A percentile compares a stretch with the other conserved stretches of the same genome.
Evolutionary conservation across 2,113 vertebrate genomes (phyloP).

Genomic region (Ageneiosus marmoratus): DNA sequence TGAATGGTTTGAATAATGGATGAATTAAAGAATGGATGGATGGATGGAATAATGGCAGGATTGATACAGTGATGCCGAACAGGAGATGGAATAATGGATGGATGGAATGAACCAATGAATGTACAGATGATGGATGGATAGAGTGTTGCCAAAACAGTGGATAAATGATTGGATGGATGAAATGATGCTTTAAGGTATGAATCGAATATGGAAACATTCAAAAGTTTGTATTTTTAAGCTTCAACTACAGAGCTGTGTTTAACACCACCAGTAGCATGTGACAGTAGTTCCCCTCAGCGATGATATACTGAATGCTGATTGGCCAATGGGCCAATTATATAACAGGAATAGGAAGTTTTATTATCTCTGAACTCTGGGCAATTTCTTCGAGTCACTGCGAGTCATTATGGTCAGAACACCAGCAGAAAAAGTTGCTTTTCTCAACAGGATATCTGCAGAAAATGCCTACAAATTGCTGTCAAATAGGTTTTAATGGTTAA

Average conservation of each 20-base stretch:
- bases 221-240: neutral
- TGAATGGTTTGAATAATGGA: neutral
- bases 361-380: neutral
- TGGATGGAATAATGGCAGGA: neutral
- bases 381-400: neutral
- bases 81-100: neutral
- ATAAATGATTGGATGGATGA: neutral
- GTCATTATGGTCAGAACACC: neutral
- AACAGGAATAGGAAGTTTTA: neutral
- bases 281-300: neutral
- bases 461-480: conserved; percentile 22
- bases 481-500: conserved; percentile 2
- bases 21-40: neutral
- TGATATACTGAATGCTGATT: neutral
- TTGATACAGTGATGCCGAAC: no score
- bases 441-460: neutral
- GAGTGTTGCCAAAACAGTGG: neutral
- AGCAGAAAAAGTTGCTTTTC: neutral
- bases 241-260: neutral
- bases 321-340: neutral
- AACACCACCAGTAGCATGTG: neutral
- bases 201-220: neutral
- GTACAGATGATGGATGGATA: neutral
- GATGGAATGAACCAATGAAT: neutral
- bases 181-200: neutral